Percentiles rank a stretch among this genome's conserved stretches.
phyloP scores from a whole-genome alignment of 1,140 invertebrate genomes.

The Phenacoccus solenopsis region DNA sequence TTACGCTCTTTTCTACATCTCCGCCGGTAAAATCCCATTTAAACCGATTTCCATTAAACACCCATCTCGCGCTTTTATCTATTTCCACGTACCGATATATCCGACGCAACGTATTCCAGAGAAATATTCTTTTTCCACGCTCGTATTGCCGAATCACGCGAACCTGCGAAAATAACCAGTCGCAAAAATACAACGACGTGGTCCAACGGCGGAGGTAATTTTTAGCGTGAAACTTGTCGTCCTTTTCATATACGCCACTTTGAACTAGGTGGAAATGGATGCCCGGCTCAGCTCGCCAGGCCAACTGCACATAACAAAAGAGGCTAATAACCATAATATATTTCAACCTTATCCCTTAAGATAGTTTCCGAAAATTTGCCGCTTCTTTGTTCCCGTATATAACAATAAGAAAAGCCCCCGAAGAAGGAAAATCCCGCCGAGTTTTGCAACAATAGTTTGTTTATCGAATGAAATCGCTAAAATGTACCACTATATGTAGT shows the following conservation, averaged over 20 bases:
- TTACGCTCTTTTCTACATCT: no score
- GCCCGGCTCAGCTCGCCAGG: background rate
- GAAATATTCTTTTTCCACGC: no score
- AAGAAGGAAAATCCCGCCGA: slow-evolving; percentile 1
- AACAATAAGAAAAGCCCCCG: slow-evolving; percentile 1
- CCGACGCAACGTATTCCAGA: no score
- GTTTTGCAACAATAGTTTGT: slow-evolving; percentile 2
- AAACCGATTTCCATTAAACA: no score
- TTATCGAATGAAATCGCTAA: slow-evolving; percentile 2
- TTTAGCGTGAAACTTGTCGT: background rate
- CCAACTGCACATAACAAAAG: background rate
- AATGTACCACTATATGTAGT: background rate
- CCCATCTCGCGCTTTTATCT: no score
- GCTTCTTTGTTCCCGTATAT: slow-evolving; percentile 1
- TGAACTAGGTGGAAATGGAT: slow-evolving; percentile 1
- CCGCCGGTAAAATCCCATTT: no score
- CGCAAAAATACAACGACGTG: background rate
- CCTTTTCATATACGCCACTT: background rate
- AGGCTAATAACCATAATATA: slow-evolving; percentile 3
- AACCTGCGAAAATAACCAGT: no score
- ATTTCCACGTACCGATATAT: no score
- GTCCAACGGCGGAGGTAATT: background rate
- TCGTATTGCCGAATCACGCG: no score
- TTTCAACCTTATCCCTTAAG: background rate
- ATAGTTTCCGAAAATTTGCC: slow-evolving; percentile 1